Conservation (phyloP, 2,888 invertebrate species). For the Spatulosminthurus flaviceps region DNA sequence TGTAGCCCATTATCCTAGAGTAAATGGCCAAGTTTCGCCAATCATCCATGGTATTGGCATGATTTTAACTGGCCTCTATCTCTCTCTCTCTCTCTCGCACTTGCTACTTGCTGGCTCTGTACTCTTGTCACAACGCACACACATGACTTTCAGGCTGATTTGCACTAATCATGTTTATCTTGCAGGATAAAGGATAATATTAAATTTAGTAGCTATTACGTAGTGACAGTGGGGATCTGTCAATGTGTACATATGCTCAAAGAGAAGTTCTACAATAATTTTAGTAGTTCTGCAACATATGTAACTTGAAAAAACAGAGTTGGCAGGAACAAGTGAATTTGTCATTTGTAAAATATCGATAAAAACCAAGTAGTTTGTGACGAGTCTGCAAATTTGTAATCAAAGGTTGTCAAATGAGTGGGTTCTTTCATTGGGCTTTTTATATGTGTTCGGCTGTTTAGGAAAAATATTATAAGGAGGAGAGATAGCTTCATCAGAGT, state of each 20-base stretch:
- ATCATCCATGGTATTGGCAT: not conserved
- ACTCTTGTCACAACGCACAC: not conserved
- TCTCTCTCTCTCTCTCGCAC: not conserved
- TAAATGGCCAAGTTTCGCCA: not conserved
- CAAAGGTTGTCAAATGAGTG: no score
- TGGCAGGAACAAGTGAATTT: constrained; percentile 6
- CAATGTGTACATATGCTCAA: not conserved
- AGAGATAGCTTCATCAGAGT: not conserved
- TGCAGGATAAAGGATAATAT: not conserved
- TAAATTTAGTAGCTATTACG: not conserved
- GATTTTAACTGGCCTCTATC: not conserved
- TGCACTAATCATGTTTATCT: constrained; percentile 13
- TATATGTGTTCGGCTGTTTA: no score
- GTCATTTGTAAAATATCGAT: not conserved
- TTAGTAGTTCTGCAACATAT: no score
- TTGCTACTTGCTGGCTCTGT: no score
- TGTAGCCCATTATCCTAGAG: not conserved
- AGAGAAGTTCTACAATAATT: no score
- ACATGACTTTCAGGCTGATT: constrained; percentile 6
- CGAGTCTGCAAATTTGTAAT: not conserved
- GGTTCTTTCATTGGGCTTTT: no score
- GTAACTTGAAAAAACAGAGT: not conserved
- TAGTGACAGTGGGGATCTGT: not conserved
- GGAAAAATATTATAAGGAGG: no score
- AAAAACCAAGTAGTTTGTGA: not conserved